Conservation (phyloP, 2,888 invertebrate genomes). For the Clistopyga incitator region DNA sequence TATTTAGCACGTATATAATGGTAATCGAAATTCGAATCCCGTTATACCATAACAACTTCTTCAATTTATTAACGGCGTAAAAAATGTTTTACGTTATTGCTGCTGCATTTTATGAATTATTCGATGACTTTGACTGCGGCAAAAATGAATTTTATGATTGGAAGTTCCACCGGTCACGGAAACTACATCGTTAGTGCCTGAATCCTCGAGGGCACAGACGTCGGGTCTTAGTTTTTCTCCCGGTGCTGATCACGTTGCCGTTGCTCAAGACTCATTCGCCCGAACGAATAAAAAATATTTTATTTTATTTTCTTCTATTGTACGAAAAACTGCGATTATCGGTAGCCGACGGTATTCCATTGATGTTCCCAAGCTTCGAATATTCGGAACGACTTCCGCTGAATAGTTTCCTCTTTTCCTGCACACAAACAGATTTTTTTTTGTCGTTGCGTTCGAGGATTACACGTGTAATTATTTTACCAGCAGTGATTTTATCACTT, state of each 20-base stretch:
- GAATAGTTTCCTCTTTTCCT: slow-evolving; percentile 21
- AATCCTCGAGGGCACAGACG: slow-evolving; percentile 63
- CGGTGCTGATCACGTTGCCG: neutral
- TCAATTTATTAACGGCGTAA: neutral
- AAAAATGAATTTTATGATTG: slow-evolving; percentile 36
- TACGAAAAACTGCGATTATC: slow-evolving; percentile 19
- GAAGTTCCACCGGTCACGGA: slow-evolving; percentile 49
- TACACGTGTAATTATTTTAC: slow-evolving; percentile 3
- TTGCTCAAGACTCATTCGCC: slow-evolving; percentile 2
- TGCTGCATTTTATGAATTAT: neutral
- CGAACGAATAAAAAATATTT: slow-evolving; percentile 11
- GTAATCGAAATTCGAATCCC: neutral
- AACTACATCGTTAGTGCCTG: slow-evolving; percentile 55
- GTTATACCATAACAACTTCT: neutral
- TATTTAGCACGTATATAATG: neutral
- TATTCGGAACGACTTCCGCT: slow-evolving; percentile 45
- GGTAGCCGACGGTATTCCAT: slow-evolving; percentile 1
- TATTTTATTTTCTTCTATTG: slow-evolving; percentile 3
- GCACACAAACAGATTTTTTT: neutral
- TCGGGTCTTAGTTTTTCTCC: slow-evolving; percentile 49
- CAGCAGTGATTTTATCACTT: neutral
- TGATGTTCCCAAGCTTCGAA: slow-evolving; percentile 21
- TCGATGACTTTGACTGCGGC: slow-evolving; percentile 52
- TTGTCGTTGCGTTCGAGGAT: neutral
- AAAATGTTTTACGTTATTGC: neutral